Evolutionary conservation across 2,888 invertebrate genomes (phyloP).

Genomic region (Aphrophora alni): DNA sequence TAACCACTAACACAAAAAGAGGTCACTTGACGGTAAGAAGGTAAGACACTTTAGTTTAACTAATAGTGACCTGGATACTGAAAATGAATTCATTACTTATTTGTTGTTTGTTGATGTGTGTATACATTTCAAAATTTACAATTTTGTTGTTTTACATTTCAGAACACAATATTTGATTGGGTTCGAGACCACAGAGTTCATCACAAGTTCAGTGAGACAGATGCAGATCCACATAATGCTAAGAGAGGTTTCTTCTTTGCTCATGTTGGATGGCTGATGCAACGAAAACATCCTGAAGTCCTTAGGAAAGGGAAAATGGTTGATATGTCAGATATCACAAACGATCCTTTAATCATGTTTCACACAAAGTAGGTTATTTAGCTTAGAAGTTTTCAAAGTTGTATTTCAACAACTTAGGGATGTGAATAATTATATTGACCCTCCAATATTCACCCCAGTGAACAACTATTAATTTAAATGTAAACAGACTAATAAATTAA

Average conservation of each 20-base stretch:
- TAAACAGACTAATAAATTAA: no score
- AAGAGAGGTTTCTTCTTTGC: constrained; percentile 89
- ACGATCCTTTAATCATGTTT: constrained; percentile 78
- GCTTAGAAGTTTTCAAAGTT: no score
- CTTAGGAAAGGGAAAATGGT: constrained; percentile 75
- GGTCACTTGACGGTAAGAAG: no score
- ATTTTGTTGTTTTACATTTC: constrained; percentile 41
- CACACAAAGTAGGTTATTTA: constrained; percentile 78
- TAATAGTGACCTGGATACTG: no score
- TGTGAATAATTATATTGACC: constrained; percentile 9
- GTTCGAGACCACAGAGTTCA: constrained; percentile 78
- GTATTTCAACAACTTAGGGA: neutral
- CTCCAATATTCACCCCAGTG: neutral
- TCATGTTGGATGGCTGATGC: constrained; percentile 92
- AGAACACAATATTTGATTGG: constrained; percentile 77
- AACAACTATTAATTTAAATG: neutral
- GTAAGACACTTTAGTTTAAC: no score
- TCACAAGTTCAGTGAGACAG: constrained; percentile 76
- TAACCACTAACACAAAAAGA: no score
- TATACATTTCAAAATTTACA: neutral
- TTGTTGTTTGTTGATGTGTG: no score
- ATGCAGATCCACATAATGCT: constrained; percentile 84
- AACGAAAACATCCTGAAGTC: constrained; percentile 88
- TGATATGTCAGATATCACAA: constrained; percentile 81
- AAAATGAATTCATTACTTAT: no score